Evolutionary conservation across 2,888 invertebrate species (phyloP).

Genomic region (Molorchus minor): DNA sequence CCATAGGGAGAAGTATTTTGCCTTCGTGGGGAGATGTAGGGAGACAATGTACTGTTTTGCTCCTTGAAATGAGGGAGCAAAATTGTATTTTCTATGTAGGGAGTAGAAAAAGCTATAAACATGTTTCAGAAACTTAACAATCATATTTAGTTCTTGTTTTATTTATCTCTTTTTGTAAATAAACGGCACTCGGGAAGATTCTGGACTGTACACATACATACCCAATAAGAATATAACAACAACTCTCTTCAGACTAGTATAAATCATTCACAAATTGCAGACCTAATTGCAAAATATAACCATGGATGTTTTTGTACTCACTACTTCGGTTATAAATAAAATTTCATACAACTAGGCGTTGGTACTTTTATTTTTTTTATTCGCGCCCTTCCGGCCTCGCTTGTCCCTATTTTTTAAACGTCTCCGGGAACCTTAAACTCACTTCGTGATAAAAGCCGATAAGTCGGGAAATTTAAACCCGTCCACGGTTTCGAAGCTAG

Average conservation of each 20-base stretch:
- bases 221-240: constrained; percentile 2
- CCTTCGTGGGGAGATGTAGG: too few species aligned
- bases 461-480: constrained; percentile 83
- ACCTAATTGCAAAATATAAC: not conserved
- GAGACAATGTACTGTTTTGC: too few species aligned
- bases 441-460: constrained; percentile 70
- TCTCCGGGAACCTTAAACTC: constrained; percentile 23
- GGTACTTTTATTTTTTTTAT: not conserved
- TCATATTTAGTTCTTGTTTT: too few species aligned
- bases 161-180: too few species aligned
- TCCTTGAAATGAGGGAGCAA: too few species aligned
- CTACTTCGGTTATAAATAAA: too few species aligned
- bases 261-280: not conserved
- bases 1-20: too few species aligned
- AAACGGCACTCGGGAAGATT: not conserved
- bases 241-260: constrained; percentile 12
- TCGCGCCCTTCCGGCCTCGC: not conserved
- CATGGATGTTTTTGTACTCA: not conserved
- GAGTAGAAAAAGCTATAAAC: too few species aligned
- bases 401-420: not conserved
- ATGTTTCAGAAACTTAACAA: too few species aligned
- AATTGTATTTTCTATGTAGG: too few species aligned
- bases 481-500: constrained; percentile 62
- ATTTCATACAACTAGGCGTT: not conserved
- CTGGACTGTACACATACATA: not conserved